Base-by-base conservation (phyloP, 2,113 vertebrate genomes). In the Coreoperca whiteheadi region DNA sequence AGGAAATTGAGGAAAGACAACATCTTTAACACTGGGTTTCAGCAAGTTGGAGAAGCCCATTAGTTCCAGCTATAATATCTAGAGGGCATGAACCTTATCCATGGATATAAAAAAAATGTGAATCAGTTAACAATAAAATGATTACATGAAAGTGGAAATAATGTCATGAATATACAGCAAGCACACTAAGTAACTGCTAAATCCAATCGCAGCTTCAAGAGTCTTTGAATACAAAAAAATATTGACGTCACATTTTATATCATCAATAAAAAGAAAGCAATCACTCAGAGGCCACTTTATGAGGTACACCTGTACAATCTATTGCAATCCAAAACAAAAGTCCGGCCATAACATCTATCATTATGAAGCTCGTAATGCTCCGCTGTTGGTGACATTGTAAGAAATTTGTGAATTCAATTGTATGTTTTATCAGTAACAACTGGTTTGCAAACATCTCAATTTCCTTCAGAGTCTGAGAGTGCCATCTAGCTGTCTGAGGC, bases 401-500 rank as follows among this genome's bases (percentile, higher is more conserved):
- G 54, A 43, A 21, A 46, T 32, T n/a, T 66, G n/a, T 16, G 5
- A 18, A 67, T 50, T 20, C 4, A 12, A 46, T 11, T 30, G 3
- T n/a, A 56, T 37, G 48, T 25, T 69, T 11, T 23, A 50, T 54
- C 66, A 72, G n/a, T 56, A 14, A 15, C 16, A 57, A 32, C 14
- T 48, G 15, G 18, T 34, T 39, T 39, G 30, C 34, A 41, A 51
- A 71, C 6, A 37, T 6, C 34, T 74, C 0, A 30, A 46, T 54
- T 82, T 81, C 15, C 69, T 72, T 7, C n/a, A 63, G 74, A 87
- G 92, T 66, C 79, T 80, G 87, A 86, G 74, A 89, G 71, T 67
- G 79, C 95, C 96, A 94, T 91, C 95, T 96, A 94, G 94, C 89
- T 60, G 46, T 48, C 2, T 25, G 14, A 76, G 81, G 82, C 14